phyloP scores from a whole-genome alignment of 2,797 vertebrate genomes.

The Oceanodroma leucorhoa region DNA sequence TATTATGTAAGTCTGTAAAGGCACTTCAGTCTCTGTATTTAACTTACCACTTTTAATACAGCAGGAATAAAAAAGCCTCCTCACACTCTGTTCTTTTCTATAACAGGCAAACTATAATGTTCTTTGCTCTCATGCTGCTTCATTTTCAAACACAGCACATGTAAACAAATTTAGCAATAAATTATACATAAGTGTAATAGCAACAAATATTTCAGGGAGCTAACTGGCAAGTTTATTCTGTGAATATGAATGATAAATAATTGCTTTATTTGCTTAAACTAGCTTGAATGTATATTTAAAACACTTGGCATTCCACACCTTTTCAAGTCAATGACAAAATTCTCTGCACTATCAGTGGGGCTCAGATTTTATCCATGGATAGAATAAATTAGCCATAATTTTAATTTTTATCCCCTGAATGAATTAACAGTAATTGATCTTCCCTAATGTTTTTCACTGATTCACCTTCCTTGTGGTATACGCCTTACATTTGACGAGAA shows the following conservation, averaged over 20 bases:
- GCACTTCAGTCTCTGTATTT: background rate
- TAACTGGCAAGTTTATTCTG: conserved; percentile 51
- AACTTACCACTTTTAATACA: conserved; percentile 28
- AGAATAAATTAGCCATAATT: background rate
- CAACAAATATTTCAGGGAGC: conserved; percentile 53
- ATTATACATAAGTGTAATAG: conserved; percentile 53
- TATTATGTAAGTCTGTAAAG: background rate
- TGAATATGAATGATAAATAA: conserved; percentile 51
- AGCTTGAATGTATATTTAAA: conserved; percentile 11
- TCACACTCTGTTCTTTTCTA: conserved; percentile 18
- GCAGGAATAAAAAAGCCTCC: background rate
- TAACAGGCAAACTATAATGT: conserved; percentile 32
- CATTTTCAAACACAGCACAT: conserved; percentile 44
- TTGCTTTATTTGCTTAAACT: conserved; percentile 35
- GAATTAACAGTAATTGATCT: background rate
- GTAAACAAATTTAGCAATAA: conserved; percentile 63
- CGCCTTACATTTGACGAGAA: background rate
- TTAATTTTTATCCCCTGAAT: background rate
- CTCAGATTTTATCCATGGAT: background rate
- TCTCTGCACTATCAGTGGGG: background rate
- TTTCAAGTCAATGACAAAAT: conserved; percentile 13
- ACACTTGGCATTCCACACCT: background rate
- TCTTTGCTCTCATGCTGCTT: conserved; percentile 49
- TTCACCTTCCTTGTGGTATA: background rate
- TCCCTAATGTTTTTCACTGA: background rate